Base-by-base conservation (phyloP, 2,888 invertebrate species). In the Chymomyza procnemis region DNA sequence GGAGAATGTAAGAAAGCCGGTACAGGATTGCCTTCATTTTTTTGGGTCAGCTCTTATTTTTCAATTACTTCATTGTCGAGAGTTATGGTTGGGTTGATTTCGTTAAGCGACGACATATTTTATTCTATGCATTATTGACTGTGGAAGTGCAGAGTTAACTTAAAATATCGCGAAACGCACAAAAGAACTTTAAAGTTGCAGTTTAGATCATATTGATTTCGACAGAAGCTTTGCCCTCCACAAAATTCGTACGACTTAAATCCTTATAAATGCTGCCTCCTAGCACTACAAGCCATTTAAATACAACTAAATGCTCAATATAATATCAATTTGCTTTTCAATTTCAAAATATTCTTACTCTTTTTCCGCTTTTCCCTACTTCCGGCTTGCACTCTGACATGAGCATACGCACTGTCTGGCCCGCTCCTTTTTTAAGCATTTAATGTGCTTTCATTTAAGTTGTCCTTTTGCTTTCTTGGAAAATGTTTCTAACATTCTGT, bases 401-500 rank as follows among this genome's bases (percentile, higher is more conserved):
- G 16, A 12, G 12, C 5, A 12, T 41, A 12, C 34, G 34, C 34
- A 12, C 12, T 41, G 34, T 12, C 34, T 12, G 34, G 34, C 12
- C 34, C 12, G 34, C 12, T 12, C 12, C 1, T 2, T 41, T 50
- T n/a, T 50, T n/a, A 18, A 22, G 46, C 64, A 68, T 68, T 72
- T 73, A 73, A 73, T 73, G 56, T 73, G 61, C 72, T 64, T 72
- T 68, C 59, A 73, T 73, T 68, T 67, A 67, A 61, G 61, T 60
- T 50, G 41, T 60, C 52, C 72, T 67, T 57, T 19, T 55, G 52
- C 57, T 66, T 60, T 50, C 46, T 55, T 47, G 47, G 26, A 26
- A 50, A 50, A 54, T 54, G 21, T 21, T 54, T 54, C 19, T 21
- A 66, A 71, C 69, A 65, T 72, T 74, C 63, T 64, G 14, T 34